Evolutionary conservation across 2,797 vertebrate genomes (phyloP).

Genomic region (Psittacula derbiana): DNA sequence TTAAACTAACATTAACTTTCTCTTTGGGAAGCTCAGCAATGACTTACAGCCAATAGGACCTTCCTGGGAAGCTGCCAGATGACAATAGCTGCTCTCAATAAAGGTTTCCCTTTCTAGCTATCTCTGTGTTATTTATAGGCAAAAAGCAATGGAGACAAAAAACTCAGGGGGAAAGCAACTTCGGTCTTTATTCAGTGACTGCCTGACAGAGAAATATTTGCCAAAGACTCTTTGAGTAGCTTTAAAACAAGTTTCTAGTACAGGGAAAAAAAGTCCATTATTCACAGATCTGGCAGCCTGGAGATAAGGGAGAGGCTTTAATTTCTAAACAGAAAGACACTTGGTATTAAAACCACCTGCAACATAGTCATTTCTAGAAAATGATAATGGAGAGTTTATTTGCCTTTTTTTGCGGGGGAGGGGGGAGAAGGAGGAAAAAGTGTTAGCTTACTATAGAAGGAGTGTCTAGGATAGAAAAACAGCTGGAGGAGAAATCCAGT

Average conservation of each 20-base stretch:
- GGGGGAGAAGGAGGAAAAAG: background rate
- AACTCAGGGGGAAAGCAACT: background rate
- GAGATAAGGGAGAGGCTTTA: background rate
- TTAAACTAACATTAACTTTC: background rate
- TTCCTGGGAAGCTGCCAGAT: constrained; percentile 10
- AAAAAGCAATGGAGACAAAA: background rate
- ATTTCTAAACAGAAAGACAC: background rate
- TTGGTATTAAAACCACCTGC: background rate
- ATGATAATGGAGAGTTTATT: background rate
- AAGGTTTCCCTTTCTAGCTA: constrained; percentile 21
- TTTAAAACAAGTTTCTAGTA: background rate
- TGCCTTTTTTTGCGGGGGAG: background rate
- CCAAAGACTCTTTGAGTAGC: background rate
- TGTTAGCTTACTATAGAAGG: background rate
- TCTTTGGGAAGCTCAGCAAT: background rate
- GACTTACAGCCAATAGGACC: background rate
- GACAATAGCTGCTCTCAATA: background rate
- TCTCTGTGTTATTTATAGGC: constrained; percentile 33
- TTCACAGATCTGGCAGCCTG: background rate
- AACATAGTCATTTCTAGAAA: background rate
- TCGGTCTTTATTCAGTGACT: background rate
- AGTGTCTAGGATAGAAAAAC: background rate
- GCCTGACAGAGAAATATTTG: background rate
- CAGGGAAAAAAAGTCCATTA: background rate
- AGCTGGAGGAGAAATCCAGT: background rate